Base-by-base conservation (phyloP, 2,888 invertebrate species). In the Tineola bisselliella region DNA sequence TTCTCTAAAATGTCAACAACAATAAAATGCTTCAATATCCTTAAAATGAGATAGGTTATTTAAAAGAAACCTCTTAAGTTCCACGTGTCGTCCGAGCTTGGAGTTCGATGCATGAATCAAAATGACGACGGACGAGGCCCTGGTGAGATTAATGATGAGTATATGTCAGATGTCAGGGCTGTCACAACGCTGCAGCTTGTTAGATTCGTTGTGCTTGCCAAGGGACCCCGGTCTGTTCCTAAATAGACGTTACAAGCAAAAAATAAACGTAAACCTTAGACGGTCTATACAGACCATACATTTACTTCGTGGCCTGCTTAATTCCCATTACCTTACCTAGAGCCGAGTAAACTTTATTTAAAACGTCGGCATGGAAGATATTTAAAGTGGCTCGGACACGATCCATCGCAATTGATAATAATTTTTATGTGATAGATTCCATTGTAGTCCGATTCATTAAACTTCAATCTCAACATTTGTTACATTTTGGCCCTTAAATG, bases 161-260 rank as follows among this genome's bases (percentile, higher is more conserved):
- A 84, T 87, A 82, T 82, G 81, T 86, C 86, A 83, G 75, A 80
- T 79, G 84, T 83, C 84, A 73, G 72, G 77, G 73, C 77, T 82
- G 84, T 84, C 84, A 84, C 86, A 84, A 84, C 82, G 79, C 73
- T 69, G 74, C 72, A 75, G 78, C 82, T 83, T 80, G 84, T 82
- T 79, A 81, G 75, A 81, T 82, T 74, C 81, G 77, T 81, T 78
- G 71, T 75, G 74, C 74, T 77, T 77, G 74, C 73, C 68, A 69
- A 71, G 68, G 67, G 74, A 74, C 75, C 73, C 74, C 76, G 66
- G 12, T 25, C 70, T 74, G 74, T 71, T 77, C 76, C 75, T 76
- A 79, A 79, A 80, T 77, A 75, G 75, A 77, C 75, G 72, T 73
- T 74, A 70, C 73, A 58, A 58, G 33, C 13, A 33, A 58, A 58